Evolutionary conservation across 2,113 vertebrate genomes (phyloP).

Genomic region (Chaenogobius annularis): DNA sequence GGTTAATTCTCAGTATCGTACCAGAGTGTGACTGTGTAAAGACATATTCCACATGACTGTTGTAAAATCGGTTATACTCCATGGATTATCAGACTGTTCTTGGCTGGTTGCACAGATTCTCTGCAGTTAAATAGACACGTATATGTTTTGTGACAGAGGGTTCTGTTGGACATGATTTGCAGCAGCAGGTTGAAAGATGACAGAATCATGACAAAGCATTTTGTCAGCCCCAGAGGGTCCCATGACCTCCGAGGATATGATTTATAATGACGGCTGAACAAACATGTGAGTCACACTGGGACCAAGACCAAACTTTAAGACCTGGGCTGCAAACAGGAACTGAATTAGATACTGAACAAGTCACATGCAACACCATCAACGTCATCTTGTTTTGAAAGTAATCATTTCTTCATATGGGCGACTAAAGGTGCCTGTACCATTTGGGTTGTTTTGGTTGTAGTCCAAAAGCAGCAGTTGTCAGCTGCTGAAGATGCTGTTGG

Average conservation of each 20-base stretch:
- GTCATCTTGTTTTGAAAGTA: constrained; percentile 6
- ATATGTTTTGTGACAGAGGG: constrained; percentile 15
- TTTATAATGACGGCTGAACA: constrained; percentile 61
- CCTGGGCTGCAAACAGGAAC: background rate
- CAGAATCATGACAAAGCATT: constrained; percentile 54
- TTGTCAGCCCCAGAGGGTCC: constrained; percentile 42
- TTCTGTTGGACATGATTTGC: constrained; percentile 33
- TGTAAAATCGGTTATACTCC: constrained; percentile 12
- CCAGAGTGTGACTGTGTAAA: constrained; percentile 4
- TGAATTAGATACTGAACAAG: constrained; percentile 35
- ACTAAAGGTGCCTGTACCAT: constrained; percentile 1
- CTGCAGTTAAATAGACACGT: constrained; percentile 17
- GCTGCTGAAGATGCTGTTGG: constrained; percentile 15
- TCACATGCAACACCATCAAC: background rate
- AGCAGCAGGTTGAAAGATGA: constrained; percentile 49
- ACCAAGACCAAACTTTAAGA: constrained; percentile 10
- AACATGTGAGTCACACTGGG: constrained; percentile 59
- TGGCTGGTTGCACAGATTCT: constrained; percentile 17
- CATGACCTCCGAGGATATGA: constrained; percentile 49
- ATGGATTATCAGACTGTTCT: constrained; percentile 24
- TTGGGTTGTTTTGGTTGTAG: background rate
- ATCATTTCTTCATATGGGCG: background rate
- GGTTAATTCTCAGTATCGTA: background rate
- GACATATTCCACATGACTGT: constrained; percentile 28
- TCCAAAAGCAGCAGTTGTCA: constrained; percentile 20